Percentiles rank a stretch among this genome's conserved stretches.
Evolutionary conservation across 2,888 invertebrate species (phyloP).

Genomic region (Noctua comes): DNA sequence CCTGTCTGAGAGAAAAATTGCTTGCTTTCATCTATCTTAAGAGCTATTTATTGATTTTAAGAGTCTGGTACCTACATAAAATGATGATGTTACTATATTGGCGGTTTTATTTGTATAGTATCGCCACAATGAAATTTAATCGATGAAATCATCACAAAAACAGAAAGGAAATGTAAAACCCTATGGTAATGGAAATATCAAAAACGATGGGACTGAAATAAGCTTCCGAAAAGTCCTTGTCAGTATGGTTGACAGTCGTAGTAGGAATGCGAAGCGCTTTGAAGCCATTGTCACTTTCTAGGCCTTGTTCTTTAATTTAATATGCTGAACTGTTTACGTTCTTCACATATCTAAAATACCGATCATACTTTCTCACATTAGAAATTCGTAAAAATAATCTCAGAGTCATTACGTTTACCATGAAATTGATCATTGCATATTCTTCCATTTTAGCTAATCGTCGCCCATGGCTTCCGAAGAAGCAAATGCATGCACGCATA

Average conservation of each 20-base stretch:
- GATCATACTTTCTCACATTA: constrained; percentile 69
- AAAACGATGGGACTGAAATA: background rate
- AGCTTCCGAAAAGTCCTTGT: background rate
- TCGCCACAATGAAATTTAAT: background rate
- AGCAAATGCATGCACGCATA: constrained; percentile 79
- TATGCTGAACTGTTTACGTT: background rate
- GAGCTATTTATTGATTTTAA: constrained; percentile 39
- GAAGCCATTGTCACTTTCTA: background rate
- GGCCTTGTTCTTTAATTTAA: background rate
- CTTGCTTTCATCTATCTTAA: constrained; percentile 59
- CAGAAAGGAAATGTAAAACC: background rate
- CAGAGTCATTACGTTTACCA: constrained; percentile 43
- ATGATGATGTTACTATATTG: background rate
- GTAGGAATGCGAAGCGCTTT: background rate
- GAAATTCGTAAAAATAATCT: constrained; percentile 55
- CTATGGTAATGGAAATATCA: background rate
- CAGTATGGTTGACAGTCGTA: background rate
- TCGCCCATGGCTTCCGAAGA: constrained; percentile 83
- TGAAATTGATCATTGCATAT: constrained; percentile 43
- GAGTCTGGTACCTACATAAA: background rate
- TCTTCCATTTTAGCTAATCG: constrained; percentile 45
- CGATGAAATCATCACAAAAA: background rate
- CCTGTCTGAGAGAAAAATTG: constrained; percentile 74
- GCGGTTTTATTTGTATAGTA: background rate
- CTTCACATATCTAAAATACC: constrained; percentile 45